Evolutionary conservation across 2,888 invertebrate species (phyloP), one percentile per base, ranked within the genome.

Genomic region (Alloscopus bannaensis): DNA sequence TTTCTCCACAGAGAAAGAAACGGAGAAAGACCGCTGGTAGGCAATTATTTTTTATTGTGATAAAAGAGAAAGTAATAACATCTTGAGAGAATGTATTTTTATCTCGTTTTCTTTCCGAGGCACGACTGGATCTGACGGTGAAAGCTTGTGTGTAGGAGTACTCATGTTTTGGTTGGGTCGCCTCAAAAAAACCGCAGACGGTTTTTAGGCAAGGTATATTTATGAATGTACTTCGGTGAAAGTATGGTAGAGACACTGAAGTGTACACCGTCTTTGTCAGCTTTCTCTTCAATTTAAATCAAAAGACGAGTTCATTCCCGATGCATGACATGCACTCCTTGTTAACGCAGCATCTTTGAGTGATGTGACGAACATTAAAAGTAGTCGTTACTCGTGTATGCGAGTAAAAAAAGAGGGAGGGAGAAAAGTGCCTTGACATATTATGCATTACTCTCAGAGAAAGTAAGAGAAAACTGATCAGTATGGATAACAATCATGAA

Each of bases 31-130:
- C n/a, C n/a, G n/a, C n/a, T n/a, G n/a, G n/a, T n/a, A n/a, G n/a
- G n/a, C n/a, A n/a, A n/a, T n/a, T n/a, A n/a, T 22, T 22, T 55
- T 26, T 24, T 55, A 55, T 55, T 55, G 8, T 55, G 26, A 26
- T 55, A 55, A 55, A 55, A 1, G 26, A 55, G 24, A 26, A 55
- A 55, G 28, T 55, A 55, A 26, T 55, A 55, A 55, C 55, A 55
- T 55, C 55, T 26, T 55, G 26, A 26, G 55, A 28, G 55, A 55
- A 26, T 26, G 13, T n/a, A n/a, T 26, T 55, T 55, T n/a, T 24
- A 55, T 26, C n/a, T 55, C n/a, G 18, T 26, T 55, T 55, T 55
- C 28, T 55, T n/a, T n/a, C n/a, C n/a, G n/a, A n/a, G n/a, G n/a
- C n/a, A n/a, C n/a, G n/a, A n/a, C n/a, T n/a, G n/a, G n/a, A n/a